Percentiles rank a stretch among this genome's conserved stretches.
Evolutionary conservation across 2,888 invertebrate species (phyloP).

Genomic region (Heteropelma amictum): DNA sequence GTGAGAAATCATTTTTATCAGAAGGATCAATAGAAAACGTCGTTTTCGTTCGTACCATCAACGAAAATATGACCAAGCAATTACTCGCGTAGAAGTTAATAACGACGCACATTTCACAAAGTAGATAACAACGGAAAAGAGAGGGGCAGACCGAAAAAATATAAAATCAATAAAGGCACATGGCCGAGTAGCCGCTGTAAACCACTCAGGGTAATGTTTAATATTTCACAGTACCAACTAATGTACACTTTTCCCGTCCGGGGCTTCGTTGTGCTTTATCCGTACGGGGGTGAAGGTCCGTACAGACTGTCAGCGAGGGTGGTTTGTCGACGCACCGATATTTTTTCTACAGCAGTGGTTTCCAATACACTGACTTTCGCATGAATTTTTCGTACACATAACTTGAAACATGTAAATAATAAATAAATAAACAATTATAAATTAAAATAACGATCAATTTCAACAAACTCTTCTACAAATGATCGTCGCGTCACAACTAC

Average conservation of each 20-base stretch:
- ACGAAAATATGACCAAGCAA: too few species aligned
- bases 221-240: conserved; percentile 70
- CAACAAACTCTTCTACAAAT: too few species aligned
- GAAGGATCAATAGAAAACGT: too few species aligned
- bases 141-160: conserved; percentile 51
- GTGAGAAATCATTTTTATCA: too few species aligned
- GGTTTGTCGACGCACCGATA: conserved; percentile 22
- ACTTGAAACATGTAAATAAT: too few species aligned
- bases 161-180: conserved; percentile 70
- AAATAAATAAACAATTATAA: too few species aligned
- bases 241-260: conserved; percentile 57
- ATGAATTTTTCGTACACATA: neutral
- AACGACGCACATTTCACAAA: too few species aligned
- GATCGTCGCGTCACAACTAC: too few species aligned
- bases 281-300: conserved; percentile 34
- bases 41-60: too few species aligned
- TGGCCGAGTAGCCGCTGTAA: conserved; percentile 68
- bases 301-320: conserved; percentile 2
- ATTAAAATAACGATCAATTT: too few species aligned
- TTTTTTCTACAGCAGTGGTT: neutral
- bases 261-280: conserved; percentile 33
- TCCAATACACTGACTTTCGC: neutral
- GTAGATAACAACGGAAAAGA: conserved; percentile 31
- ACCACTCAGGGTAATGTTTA: conserved; percentile 70
- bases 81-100: too few species aligned